These are phyloP conservation scores for Epinephelus awoara DNA, from an alignment of 2,797 vertebrate genomes.

Conservation along the genomic window DNA sequence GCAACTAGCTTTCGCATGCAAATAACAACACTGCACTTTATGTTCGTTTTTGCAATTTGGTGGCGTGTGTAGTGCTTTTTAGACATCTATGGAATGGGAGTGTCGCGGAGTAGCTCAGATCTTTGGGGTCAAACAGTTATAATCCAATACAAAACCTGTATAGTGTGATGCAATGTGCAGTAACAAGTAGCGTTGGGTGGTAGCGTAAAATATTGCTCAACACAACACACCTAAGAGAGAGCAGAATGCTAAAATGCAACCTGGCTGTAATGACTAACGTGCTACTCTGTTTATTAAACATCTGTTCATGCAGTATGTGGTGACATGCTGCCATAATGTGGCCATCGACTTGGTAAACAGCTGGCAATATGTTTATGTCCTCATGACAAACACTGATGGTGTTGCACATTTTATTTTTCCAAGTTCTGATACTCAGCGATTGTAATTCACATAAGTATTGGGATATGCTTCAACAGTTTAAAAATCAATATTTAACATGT, in stretches of 20 bases:
- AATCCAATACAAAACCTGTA: background rate
- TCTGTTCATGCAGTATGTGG: constrained; percentile 28
- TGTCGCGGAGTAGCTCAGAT: constrained; percentile 7
- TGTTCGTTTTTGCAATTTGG: background rate
- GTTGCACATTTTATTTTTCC: background rate
- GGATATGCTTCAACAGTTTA: background rate
- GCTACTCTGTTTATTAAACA: constrained; percentile 29
- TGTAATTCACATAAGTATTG: background rate
- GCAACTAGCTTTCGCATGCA: constrained; percentile 1
- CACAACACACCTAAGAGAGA: constrained; percentile 12
- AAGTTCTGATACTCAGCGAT: background rate
- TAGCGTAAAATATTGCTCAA: constrained; percentile 8
- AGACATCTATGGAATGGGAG: background rate
- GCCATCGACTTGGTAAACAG: constrained; percentile 1
- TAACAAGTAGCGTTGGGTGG: constrained; percentile 12
- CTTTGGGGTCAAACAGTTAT: constrained; percentile 16
- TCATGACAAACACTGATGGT: constrained; percentile 8
- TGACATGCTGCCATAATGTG: constrained; percentile 15
- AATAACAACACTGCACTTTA: background rate
- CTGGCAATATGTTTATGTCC: constrained; percentile 15
- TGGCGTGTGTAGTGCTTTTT: background rate
- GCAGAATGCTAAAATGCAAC: constrained; percentile 17
- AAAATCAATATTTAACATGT: background rate
- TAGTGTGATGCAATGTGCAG: constrained; percentile 26
- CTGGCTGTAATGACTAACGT: constrained; percentile 9